Evolutionary conservation across 1,140 invertebrate species (phyloP).

Genomic region (Chlorops oryzae): DNA sequence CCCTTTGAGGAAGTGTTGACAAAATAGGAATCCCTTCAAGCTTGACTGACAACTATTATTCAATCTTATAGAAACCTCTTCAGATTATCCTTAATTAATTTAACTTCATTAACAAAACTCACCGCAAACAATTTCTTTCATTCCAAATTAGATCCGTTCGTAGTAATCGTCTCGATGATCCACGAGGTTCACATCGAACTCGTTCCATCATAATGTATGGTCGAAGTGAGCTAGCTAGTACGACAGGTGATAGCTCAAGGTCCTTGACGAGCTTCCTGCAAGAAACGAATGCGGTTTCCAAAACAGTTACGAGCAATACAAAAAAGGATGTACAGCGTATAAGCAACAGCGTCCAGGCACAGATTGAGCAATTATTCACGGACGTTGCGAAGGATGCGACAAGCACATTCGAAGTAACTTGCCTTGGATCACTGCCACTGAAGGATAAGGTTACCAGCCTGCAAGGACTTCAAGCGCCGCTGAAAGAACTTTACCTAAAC

Average conservation of each 20-base stretch:
- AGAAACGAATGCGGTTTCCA: slow-evolving; percentile 19
- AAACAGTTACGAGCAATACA: slow-evolving; percentile 34
- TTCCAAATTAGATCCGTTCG: slow-evolving; percentile 32
- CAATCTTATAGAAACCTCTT: too few species aligned
- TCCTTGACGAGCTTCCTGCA: slow-evolving; percentile 40
- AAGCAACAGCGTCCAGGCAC: slow-evolving; percentile 72
- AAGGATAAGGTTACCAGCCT: slow-evolving; percentile 73
- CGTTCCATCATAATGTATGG: slow-evolving; percentile 47
- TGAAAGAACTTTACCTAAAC: slow-evolving; percentile 68
- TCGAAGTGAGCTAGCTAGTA: slow-evolving; percentile 44
- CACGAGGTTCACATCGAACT: slow-evolving; percentile 42
- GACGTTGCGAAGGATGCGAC: slow-evolving; percentile 67
- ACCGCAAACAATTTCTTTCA: background rate
- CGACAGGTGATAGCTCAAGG: slow-evolving; percentile 28
- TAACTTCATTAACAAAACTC: too few species aligned
- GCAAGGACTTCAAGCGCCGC: slow-evolving; percentile 71
- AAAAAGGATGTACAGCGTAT: slow-evolving; percentile 46
- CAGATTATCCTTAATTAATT: too few species aligned
- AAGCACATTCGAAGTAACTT: slow-evolving; percentile 64
- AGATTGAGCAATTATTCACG: slow-evolving; percentile 79
- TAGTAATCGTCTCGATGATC: slow-evolving; percentile 44
- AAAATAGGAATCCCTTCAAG: too few species aligned
- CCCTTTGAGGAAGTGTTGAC: too few species aligned
- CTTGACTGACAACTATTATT: too few species aligned
- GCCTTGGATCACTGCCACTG: slow-evolving; percentile 72